Base-by-base conservation (phyloP, 1,140 invertebrate species). In the Drosophila saltans region DNA sequence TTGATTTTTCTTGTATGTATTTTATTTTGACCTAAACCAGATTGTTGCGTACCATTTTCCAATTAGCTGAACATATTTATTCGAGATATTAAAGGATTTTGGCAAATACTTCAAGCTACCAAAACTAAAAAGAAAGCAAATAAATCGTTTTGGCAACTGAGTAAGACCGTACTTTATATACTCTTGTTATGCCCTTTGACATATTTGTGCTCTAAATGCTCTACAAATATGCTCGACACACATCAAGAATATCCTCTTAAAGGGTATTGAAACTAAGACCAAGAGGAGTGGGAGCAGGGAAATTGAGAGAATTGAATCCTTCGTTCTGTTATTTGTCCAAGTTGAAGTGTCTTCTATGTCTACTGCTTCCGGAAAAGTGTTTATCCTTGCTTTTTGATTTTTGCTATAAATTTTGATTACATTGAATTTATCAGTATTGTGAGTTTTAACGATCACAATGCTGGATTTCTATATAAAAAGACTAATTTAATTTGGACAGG, bases 61-160 rank as follows among this genome's bases (percentile, higher is more conserved):
- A 52, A 52, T 52, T 52, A 52, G 24, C 45, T 52, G 26, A 52
- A 8, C 21, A 52, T 52, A 52, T 52, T 26, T 21, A 52, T 52
- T 52, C 4, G 3, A 52, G 45, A 52, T 52, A 26, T 52, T 52
- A 26, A 52, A 52, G 45, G 45, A 52, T 26, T 52, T 24, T 11
- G n/a, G 45, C 45, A 26, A 26, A 26, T 24, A 26, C 45, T 52
- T 26, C 6, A 52, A 48, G 16, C 2, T 9, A 48, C 5, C 8
- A 6, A 48, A 24, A 24, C 6, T 24, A 36, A 36, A 36, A 36
- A 1, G 33, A 36, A 36, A 36, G 33, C 33, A 36, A 36, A 36
- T 36, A 36, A 6, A 24, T 9, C n/a, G 21, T 26, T 26, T 24
- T 9, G 7, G 8, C 24, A 9, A 24, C 8, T 48, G 45, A 48